Evolutionary conservation across 1,140 invertebrate genomes (phyloP).

Genomic region (Drosophila kohkoa): DNA sequence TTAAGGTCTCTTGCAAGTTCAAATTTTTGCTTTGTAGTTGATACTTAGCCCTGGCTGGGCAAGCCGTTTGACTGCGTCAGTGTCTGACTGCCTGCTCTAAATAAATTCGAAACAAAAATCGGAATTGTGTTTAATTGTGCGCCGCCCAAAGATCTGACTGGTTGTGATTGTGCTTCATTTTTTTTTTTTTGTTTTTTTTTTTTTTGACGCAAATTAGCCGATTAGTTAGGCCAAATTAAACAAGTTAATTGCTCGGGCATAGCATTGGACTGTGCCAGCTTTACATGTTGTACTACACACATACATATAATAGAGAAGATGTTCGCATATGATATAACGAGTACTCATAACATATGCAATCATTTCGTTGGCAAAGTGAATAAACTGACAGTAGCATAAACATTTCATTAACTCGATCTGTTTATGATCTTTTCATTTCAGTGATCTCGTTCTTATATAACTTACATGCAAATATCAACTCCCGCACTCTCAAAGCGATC

Average conservation of each 20-base stretch:
- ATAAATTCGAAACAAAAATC: slow-evolving; percentile 31
- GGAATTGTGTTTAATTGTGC: slow-evolving; percentile 62
- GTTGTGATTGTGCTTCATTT: slow-evolving; percentile 13
- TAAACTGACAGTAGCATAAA: slow-evolving; percentile 8
- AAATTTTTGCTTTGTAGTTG: slow-evolving; percentile 79
- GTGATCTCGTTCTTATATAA: not conserved
- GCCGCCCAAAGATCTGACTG: slow-evolving; percentile 37
- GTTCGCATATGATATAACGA: slow-evolving; percentile 1
- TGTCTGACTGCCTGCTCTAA: slow-evolving; percentile 35
- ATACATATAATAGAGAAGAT: not conserved
- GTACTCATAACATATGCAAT: not conserved
- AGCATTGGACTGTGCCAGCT: slow-evolving; percentile 36
- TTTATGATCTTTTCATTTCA: not conserved
- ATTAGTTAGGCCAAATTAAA: slow-evolving; percentile 73
- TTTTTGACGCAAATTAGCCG: slow-evolving; percentile 78
- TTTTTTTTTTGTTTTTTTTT: slow-evolving; percentile 35
- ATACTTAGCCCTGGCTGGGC: slow-evolving; percentile 40
- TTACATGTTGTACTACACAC: not conserved
- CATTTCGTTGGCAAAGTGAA: not conserved
- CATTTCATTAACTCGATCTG: slow-evolving; percentile 1
- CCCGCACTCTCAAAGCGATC: not conserved
- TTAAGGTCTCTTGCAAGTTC: slow-evolving; percentile 76
- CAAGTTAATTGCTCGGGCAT: slow-evolving; percentile 59
- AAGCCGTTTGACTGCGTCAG: slow-evolving; percentile 37
- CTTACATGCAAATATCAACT: not conserved